A percentile compares a stretch with the other conserved stretches of the same genome.
Conservation (phyloP, 2,888 invertebrate species). For the Sclerodermus sp. region DNA sequence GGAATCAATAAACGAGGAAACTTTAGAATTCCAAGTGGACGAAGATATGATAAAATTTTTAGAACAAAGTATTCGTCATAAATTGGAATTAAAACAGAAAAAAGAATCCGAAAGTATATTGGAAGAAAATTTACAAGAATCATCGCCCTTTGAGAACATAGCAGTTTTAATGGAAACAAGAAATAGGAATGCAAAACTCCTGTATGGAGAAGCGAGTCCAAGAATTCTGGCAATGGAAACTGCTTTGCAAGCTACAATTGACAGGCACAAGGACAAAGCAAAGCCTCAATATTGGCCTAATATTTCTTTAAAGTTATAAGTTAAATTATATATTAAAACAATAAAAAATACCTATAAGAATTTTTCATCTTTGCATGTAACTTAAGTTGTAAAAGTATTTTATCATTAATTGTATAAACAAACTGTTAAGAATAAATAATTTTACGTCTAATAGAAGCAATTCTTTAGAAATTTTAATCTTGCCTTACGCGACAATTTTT, state of each 20-base stretch:
- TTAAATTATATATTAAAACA: not conserved
- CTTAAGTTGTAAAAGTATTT: no score
- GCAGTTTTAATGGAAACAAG: conserved; percentile 47
- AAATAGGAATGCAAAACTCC: conserved; percentile 55
- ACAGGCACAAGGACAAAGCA: conserved; percentile 64
- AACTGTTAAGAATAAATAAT: no score
- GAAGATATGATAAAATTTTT: conserved; percentile 68
- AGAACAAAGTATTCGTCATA: conserved; percentile 63
- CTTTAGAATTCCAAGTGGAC: conserved; percentile 63
- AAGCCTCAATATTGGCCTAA: conserved; percentile 74
- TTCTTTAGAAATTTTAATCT: no score
- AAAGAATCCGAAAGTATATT: conserved; percentile 23
- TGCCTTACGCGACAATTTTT: no score
- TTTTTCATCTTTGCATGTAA: no score
- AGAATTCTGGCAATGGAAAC: conserved; percentile 75
- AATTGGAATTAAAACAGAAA: conserved; percentile 52
- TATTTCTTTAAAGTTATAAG: conserved; percentile 63
- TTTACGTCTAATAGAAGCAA: no score
- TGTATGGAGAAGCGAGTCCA: conserved; percentile 70
- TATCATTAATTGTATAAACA: no score
- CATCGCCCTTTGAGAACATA: conserved; percentile 19
- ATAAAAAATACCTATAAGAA: no score
- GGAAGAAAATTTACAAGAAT: conserved; percentile 15
- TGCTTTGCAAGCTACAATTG: conserved; percentile 68
- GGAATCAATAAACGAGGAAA: conserved; percentile 38